A percentile compares a stretch with the other conserved stretches of the same genome.
phyloP scores from a whole-genome alignment of 2,797 vertebrate species.

The Pseudochaenichthys georgianus region DNA sequence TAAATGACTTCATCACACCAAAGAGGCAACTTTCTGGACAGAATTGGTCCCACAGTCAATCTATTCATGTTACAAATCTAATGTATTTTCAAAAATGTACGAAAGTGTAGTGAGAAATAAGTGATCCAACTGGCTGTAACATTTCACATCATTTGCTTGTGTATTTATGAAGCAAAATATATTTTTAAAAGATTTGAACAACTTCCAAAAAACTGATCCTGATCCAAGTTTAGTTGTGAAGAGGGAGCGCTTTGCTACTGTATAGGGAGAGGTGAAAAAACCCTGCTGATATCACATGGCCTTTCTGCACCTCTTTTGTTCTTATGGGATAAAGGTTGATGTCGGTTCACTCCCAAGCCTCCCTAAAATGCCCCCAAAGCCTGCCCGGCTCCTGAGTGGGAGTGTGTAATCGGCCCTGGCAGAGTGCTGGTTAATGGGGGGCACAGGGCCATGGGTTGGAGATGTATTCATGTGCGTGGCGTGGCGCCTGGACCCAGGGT shows the following conservation, averaged over 20 bases:
- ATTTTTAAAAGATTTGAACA: constrained; percentile 12
- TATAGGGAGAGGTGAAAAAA: constrained; percentile 61
- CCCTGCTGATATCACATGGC: constrained; percentile 55
- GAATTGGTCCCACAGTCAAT: constrained; percentile 73
- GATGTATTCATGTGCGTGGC: constrained; percentile 87
- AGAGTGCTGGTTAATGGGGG: constrained; percentile 88
- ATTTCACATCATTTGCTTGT: constrained; percentile 43
- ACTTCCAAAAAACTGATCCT: constrained; percentile 18
- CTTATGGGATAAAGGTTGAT: constrained; percentile 74
- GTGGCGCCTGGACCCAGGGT: constrained; percentile 84
- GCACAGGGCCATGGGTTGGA: constrained; percentile 78
- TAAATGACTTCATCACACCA: constrained; percentile 86
- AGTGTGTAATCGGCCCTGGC: constrained; percentile 87
- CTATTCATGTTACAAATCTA: constrained; percentile 33
- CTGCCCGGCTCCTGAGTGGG: constrained; percentile 77
- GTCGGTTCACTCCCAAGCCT: constrained; percentile 78
- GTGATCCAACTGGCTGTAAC: constrained; percentile 24
- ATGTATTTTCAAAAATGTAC: constrained; percentile 20
- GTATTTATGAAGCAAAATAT: constrained; percentile 16
- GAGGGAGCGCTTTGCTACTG: constrained; percentile 32
- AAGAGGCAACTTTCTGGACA: constrained; percentile 80
- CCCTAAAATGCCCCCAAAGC: constrained; percentile 82
- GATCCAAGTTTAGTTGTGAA: constrained; percentile 11
- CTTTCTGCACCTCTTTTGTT: constrained; percentile 80
- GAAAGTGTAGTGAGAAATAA: constrained; percentile 17